A percentile compares a stretch with the other conserved stretches of the same genome.
phyloP scores from a whole-genome alignment of 2,113 vertebrate species.

The Elachura formosa region DNA sequence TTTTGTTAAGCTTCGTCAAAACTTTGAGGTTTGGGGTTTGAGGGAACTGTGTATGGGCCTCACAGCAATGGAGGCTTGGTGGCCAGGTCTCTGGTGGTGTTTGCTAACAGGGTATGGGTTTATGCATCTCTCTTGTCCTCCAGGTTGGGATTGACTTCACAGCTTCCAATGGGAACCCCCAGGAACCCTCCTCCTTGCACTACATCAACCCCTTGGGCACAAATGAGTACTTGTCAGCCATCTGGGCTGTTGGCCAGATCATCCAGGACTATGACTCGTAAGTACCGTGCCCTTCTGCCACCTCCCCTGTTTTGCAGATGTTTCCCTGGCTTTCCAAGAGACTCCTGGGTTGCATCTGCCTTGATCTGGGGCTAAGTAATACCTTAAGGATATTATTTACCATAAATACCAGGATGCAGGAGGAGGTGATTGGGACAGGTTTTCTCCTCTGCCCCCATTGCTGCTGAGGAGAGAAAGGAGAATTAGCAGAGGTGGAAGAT shows the following conservation, averaged over 20 bases:
- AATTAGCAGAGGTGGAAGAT: neutral
- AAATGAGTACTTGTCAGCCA: slow-evolving; percentile 92
- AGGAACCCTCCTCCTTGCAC: slow-evolving; percentile 92
- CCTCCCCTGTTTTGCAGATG: neutral
- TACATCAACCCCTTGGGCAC: slow-evolving; percentile 95
- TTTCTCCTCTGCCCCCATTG: neutral
- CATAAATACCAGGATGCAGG: neutral
- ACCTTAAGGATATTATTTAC: neutral
- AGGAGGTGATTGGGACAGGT: neutral
- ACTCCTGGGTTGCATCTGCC: neutral
- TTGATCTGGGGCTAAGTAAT: neutral
- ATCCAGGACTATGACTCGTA: slow-evolving; percentile 99
- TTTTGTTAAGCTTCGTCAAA: neutral
- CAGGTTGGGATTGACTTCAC: slow-evolving; percentile 99
- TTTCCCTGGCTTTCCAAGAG: neutral
- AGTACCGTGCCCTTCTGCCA: neutral
- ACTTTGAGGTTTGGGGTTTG: neutral
- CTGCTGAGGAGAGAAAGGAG: neutral
- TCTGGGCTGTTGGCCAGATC: slow-evolving; percentile 97
- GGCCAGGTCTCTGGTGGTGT: neutral
- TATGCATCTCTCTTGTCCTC: neutral
- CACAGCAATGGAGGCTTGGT: neutral
- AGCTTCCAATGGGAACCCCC: slow-evolving; percentile 93
- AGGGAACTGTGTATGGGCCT: neutral
- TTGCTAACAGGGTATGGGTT: neutral